Percentiles rank a stretch among this genome's conserved stretches.
Evolutionary conservation across 2,113 vertebrate species (phyloP).

Genomic region (Tor tambroides): DNA sequence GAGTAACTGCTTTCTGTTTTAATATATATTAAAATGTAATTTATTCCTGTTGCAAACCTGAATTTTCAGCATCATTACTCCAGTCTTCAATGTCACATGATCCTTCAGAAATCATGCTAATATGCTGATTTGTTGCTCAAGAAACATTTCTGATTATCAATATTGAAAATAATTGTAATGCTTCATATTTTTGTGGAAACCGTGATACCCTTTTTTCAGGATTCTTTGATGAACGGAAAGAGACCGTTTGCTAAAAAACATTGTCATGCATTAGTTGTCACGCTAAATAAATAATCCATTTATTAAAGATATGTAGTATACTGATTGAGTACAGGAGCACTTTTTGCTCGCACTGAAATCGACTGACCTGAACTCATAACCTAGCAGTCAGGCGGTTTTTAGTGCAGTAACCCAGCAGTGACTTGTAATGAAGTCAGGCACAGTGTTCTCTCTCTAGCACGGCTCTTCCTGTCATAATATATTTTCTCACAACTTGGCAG

Average conservation of each 20-base stretch:
- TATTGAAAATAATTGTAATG: too few species aligned
- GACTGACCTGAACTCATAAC: not conserved
- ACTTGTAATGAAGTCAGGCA: not conserved
- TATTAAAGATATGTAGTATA: not conserved
- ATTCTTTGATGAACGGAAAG: too few species aligned
- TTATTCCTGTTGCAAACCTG: too few species aligned
- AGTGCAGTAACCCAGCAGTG: conserved; percentile 14
- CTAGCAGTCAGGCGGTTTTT: not conserved
- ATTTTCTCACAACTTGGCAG: conserved; percentile 16
- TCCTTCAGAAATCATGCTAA: too few species aligned
- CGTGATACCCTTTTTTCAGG: too few species aligned
- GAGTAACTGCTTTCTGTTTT: too few species aligned
- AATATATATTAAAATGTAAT: too few species aligned
- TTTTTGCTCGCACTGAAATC: not conserved
- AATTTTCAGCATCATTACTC: too few species aligned
- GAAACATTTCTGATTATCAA: too few species aligned
- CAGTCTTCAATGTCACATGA: too few species aligned
- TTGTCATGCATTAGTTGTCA: not conserved
- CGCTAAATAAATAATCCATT: not conserved
- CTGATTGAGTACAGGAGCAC: not conserved
- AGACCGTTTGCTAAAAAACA: not conserved
- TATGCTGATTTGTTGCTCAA: too few species aligned
- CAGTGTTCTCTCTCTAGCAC: not conserved
- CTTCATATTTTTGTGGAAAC: too few species aligned
- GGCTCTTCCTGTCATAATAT: conserved; percentile 11